Evolutionary conservation across 2,888 invertebrate species (phyloP).

Genomic region (Ichneumoninae sp.): DNA sequence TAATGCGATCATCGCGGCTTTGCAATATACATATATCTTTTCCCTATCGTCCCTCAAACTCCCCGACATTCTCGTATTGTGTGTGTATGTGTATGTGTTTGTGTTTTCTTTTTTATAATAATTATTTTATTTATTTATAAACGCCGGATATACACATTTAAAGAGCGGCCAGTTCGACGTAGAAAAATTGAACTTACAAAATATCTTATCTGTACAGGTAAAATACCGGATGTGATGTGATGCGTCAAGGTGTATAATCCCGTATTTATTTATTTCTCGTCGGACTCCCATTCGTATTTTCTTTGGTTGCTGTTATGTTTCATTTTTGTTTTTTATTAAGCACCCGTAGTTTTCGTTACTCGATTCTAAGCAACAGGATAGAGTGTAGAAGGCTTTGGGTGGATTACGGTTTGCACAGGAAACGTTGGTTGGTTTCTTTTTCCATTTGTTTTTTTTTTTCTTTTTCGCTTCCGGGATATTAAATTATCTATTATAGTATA

Average conservation of each 20-base stretch:
- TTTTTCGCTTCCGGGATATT: conserved; percentile 27
- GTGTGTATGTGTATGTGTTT: conserved; percentile 41
- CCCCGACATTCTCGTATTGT: conserved; percentile 28
- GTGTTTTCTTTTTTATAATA: conserved; percentile 38
- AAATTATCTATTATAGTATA: conserved; percentile 44
- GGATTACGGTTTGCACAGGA: conserved; percentile 60
- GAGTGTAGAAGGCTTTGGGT: conserved; percentile 63
- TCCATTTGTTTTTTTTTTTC: conserved; percentile 13
- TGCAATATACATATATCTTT: conserved; percentile 17
- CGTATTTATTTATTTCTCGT: conserved; percentile 40
- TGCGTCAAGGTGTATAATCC: conserved; percentile 44
- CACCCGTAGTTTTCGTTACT: conserved; percentile 63
- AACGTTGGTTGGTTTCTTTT: conserved; percentile 26
- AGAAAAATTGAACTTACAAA: conserved; percentile 69
- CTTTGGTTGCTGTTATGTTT: conserved; percentile 40
- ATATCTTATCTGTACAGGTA: conserved; percentile 68
- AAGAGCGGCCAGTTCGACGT: conserved; percentile 65
- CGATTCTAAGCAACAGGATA: conserved; percentile 58
- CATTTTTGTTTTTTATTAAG: conserved; percentile 46
- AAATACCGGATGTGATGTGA: conserved; percentile 57
- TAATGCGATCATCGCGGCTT: conserved; percentile 39
- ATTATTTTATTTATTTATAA: conserved; percentile 50
- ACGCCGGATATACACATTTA: conserved; percentile 61
- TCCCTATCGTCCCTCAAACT: conserved; percentile 16
- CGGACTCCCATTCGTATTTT: conserved; percentile 54